A percentile compares a stretch with the other conserved stretches of the same genome.
phyloP scores from a whole-genome alignment of 2,888 invertebrate genomes.

The Psylliodes chrysocephalus region DNA sequence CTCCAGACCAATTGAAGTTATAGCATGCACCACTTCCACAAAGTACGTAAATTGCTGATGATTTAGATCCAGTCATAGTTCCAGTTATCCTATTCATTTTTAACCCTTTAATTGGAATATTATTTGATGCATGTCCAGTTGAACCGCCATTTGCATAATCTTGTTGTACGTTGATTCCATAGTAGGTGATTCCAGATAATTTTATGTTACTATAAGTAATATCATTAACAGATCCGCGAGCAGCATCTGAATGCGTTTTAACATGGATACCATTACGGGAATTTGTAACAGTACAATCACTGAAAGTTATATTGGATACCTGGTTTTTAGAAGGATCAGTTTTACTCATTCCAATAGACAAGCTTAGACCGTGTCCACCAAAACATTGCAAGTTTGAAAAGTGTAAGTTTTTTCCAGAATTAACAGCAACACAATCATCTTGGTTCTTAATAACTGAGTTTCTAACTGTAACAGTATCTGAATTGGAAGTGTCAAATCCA shows the following conservation, averaged over 20 bases:
- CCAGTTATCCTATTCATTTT: conserved; percentile 10
- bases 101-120: conserved; percentile 40
- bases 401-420: conserved; percentile 39
- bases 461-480: conserved; percentile 34
- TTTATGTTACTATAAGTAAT: conserved; percentile 43
- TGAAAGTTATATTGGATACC: conserved; percentile 42
- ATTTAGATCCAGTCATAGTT: conserved; percentile 19
- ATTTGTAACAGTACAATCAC: conserved; percentile 38
- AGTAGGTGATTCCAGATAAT: conserved; percentile 39
- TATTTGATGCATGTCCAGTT: conserved; percentile 35
- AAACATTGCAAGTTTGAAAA: conserved; percentile 40
- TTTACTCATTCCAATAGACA: conserved; percentile 42
- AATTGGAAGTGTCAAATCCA: conserved; percentile 39
- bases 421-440: conserved; percentile 46
- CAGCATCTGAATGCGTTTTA: conserved; percentile 44
- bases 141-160: conserved; percentile 41
- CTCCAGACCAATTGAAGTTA: conserved; percentile 37
- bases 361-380: conserved; percentile 47
- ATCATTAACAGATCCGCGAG: conserved; percentile 37
- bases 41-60: conserved; percentile 33
- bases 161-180: conserved; percentile 45
- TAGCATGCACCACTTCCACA: conserved; percentile 42
- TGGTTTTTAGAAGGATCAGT: conserved; percentile 32
- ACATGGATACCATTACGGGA: conserved; percentile 46
- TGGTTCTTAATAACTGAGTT: conserved; percentile 44